Percentiles rank a stretch among this genome's conserved stretches.
Evolutionary conservation across 2,113 vertebrate genomes (phyloP).

Genomic region (Sclerurus mexicanus): DNA sequence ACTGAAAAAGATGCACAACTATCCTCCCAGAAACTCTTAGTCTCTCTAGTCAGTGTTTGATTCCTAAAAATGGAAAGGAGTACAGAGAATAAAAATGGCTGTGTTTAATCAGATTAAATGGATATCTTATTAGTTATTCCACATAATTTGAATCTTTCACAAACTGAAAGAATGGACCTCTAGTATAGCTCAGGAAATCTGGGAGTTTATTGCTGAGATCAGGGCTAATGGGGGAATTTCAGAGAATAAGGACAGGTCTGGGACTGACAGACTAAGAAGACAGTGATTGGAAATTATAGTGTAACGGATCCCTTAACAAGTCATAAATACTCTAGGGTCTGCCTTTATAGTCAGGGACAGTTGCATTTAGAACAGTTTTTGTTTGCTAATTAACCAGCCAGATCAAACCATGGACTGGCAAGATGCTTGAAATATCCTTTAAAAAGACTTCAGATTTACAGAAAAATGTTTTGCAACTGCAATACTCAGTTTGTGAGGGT

Average conservation of each 20-base stretch:
- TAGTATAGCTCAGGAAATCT: not conserved
- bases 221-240: not conserved
- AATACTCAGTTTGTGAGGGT: not conserved
- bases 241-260: not conserved
- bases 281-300: not conserved
- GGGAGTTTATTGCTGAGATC: not conserved
- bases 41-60: not conserved
- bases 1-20: not conserved
- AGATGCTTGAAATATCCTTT: not conserved
- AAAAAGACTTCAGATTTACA: not conserved
- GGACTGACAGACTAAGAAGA: not conserved
- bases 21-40: not conserved
- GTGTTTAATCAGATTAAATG: conserved; percentile 1
- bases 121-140: not conserved
- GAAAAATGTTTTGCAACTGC: not conserved
- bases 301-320: not conserved
- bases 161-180: not conserved
- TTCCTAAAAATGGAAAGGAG: not conserved
- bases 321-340: not conserved
- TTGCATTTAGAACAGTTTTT: not conserved
- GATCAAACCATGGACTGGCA: not conserved
- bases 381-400: not conserved
- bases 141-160: not conserved
- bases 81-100: not conserved
- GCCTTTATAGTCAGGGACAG: not conserved